Conservation (phyloP, 2,888 invertebrate species). For the Julus scanicus region DNA sequence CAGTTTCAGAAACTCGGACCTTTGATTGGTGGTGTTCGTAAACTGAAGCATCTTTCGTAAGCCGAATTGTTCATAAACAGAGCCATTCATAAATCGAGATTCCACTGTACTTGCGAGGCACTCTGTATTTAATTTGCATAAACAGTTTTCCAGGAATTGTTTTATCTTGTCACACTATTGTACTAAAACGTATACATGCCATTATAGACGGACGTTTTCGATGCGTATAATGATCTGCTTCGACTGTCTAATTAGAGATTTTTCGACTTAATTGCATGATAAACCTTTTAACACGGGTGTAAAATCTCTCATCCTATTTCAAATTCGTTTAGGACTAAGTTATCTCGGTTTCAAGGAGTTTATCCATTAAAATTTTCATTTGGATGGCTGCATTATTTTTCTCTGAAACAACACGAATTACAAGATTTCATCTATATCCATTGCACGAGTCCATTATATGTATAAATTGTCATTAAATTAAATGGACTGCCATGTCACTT, state of each 20-base stretch:
- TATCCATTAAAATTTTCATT: neutral
- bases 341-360: constrained; percentile 38
- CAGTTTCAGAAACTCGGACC: too few species aligned
- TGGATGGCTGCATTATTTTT: neutral
- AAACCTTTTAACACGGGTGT: constrained; percentile 36
- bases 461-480: neutral
- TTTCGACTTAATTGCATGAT: constrained; percentile 43
- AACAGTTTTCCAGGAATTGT: neutral
- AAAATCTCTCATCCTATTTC: constrained; percentile 5
- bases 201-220: neutral
- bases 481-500: neutral
- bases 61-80: too few species aligned
- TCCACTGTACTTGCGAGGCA: neutral
- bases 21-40: too few species aligned
- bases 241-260: constrained; percentile 40
- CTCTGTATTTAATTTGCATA: neutral
- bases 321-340: neutral
- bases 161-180: neutral
- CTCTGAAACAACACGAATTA: neutral
- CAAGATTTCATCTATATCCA: neutral
- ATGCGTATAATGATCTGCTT: constrained; percentile 41
- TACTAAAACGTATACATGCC: neutral
- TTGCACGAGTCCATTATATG: neutral
- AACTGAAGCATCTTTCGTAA: too few species aligned
- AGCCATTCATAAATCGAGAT: too few species aligned